A percentile compares a stretch with the other conserved stretches of the same genome.
phyloP scores from a whole-genome alignment of 2,797 vertebrate genomes.

The Crocidura indochinensis region DNA sequence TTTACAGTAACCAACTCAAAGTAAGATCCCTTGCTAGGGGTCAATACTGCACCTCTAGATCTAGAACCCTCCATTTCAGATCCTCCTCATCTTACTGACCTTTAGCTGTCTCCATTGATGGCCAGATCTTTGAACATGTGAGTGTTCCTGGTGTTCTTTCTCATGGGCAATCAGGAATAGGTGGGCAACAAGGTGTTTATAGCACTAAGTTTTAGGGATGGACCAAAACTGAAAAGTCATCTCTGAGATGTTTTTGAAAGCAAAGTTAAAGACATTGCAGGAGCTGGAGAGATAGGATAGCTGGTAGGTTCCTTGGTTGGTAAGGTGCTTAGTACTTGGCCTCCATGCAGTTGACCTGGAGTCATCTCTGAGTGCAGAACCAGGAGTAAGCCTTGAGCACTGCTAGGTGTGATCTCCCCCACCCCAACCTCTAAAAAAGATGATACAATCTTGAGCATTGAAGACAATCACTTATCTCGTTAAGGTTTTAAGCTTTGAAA shows the following conservation, averaged over 20 bases:
- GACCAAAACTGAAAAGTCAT: neutral
- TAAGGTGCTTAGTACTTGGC: too few species aligned
- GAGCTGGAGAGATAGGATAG: too few species aligned
- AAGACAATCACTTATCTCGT: slow-evolving; percentile 47
- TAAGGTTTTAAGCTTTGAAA: slow-evolving; percentile 54
- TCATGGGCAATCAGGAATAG: neutral
- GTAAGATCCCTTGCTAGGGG: too few species aligned
- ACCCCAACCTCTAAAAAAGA: too few species aligned
- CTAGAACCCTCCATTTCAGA: neutral
- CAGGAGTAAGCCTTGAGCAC: too few species aligned
- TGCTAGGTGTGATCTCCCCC: too few species aligned
- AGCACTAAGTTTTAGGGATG: neutral
- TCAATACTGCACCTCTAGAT: neutral
- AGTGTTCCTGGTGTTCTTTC: neutral
- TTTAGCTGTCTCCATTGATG: neutral
- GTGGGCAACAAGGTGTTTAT: too few species aligned
- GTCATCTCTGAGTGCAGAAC: too few species aligned
- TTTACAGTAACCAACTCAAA: neutral
- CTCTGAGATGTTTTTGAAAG: slow-evolving; percentile 12
- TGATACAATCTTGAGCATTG: neutral
- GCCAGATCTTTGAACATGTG: fast-evolving
- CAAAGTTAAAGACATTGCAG: neutral
- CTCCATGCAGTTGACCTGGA: too few species aligned
- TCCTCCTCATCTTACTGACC: neutral
- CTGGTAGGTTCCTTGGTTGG: too few species aligned